Evolutionary conservation across 2,888 invertebrate genomes (phyloP).

Genomic region (Amitus sp.): DNA sequence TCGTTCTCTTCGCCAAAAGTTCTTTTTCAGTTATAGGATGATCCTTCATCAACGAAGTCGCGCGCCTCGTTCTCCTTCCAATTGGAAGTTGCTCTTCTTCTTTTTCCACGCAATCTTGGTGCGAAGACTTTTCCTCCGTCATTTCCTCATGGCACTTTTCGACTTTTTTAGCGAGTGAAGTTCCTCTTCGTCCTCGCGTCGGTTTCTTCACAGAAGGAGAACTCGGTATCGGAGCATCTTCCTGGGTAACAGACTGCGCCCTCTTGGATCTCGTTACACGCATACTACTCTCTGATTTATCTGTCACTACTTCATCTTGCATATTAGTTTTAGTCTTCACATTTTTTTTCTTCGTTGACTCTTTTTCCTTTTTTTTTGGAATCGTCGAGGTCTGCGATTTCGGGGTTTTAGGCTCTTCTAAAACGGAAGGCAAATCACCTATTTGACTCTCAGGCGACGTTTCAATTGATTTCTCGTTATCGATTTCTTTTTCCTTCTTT

Average conservation of each 20-base stretch:
- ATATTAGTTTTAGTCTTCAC: slow-evolving; percentile 14
- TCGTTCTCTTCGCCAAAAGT: background rate
- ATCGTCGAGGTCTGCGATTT: too few relatives aligned
- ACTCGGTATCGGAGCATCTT: background rate
- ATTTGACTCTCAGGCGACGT: too few relatives aligned
- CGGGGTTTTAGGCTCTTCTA: too few relatives aligned
- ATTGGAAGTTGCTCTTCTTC: slow-evolving; percentile 29
- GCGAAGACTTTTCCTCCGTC: slow-evolving; percentile 9
- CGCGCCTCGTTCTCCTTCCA: slow-evolving; percentile 47
- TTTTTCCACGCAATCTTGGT: too few relatives aligned
- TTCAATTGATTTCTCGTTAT: too few relatives aligned
- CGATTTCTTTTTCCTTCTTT: too few relatives aligned
- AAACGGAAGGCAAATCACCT: too few relatives aligned
- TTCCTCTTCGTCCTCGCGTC: slow-evolving; percentile 21
- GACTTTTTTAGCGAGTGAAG: slow-evolving; percentile 17
- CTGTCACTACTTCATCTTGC: too few relatives aligned
- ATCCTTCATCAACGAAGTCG: slow-evolving; percentile 46
- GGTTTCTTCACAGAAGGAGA: background rate
- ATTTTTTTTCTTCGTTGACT: background rate
- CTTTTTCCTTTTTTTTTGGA: slow-evolving; percentile 37
- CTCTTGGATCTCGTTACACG: slow-evolving; percentile 13
- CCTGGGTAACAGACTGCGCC: slow-evolving; percentile 24
- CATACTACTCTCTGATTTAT: background rate
- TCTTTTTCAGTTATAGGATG: slow-evolving; percentile 33
- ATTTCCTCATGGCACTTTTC: too few relatives aligned